phyloP scores from a whole-genome alignment of 2,113 vertebrate species.

The Gorsachius goisagi region DNA sequence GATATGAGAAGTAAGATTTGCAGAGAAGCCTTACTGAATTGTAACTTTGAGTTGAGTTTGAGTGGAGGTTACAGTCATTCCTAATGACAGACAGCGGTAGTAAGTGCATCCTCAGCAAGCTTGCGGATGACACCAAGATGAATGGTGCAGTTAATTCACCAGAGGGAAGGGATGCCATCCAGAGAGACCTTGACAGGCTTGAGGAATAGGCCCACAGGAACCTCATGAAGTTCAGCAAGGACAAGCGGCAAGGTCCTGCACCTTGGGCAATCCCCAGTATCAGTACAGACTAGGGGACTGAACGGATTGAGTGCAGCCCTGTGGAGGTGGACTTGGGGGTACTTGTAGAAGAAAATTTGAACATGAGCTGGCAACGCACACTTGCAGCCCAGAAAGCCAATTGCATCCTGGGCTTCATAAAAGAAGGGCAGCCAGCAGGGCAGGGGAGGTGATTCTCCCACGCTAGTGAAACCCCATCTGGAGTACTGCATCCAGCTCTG shows the following conservation, averaged over 20 bases:
- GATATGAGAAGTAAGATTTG: neutral
- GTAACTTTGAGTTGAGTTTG: neutral
- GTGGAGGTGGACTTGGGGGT: rapidly evolving
- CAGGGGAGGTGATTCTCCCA: rapidly evolving
- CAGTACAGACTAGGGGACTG: rapidly evolving
- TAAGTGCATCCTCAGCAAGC: neutral
- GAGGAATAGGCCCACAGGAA: rapidly evolving
- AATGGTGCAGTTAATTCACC: rapidly evolving
- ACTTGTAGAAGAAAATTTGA: neutral
- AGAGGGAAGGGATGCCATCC: neutral
- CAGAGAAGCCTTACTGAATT: neutral
- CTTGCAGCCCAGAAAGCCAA: neutral
- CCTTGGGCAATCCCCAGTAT: neutral
- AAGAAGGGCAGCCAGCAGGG: neutral
- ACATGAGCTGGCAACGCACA: rapidly evolving
- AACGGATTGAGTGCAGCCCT: neutral
- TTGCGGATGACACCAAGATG: neutral
- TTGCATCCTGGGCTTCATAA: neutral
- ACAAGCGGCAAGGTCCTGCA: neutral
- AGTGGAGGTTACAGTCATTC: neutral
- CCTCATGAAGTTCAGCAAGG: neutral
- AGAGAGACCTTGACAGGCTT: neutral
- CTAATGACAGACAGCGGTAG: neutral
- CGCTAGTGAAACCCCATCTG: neutral
- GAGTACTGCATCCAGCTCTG: neutral